Percentiles rank a stretch among this genome's conserved stretches.
Evolutionary conservation across 2,797 vertebrate genomes (phyloP).

Genomic region (Pipistrellus pygmaeus): DNA sequence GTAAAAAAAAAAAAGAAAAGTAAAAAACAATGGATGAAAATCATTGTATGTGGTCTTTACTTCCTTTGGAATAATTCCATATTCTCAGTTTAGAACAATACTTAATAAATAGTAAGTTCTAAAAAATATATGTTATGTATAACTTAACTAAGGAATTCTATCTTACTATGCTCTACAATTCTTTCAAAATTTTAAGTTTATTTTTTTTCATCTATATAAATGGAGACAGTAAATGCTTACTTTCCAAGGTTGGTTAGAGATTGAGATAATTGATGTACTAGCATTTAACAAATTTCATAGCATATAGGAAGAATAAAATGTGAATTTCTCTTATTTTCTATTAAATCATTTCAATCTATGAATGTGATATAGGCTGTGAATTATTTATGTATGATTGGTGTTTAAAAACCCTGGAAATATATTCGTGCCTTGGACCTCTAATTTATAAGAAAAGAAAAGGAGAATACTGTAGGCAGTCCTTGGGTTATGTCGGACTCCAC

Average conservation of each 20-base stretch:
- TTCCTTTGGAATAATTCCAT: neutral
- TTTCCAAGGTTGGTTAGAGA: neutral
- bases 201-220: neutral
- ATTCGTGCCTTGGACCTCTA: too few species aligned
- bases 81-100: neutral
- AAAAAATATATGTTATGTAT: neutral
- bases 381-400: neutral
- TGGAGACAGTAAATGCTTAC: neutral
- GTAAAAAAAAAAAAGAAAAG: neutral
- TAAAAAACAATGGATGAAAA: neutral
- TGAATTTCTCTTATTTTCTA: neutral
- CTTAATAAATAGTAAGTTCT: neutral
- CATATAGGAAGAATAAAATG: neutral
- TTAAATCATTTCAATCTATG: neutral
- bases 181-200: neutral
- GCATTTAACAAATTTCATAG: conserved; percentile 23
- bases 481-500: too few species aligned
- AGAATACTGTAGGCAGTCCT: neutral
- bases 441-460: neutral
- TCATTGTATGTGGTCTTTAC: neutral
- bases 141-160: neutral
- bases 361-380: neutral
- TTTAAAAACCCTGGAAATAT: neutral
- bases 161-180: neutral
- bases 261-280: neutral